Conservation (phyloP, 1,140 invertebrate species). For the Oreohelix idahoensis region DNA sequence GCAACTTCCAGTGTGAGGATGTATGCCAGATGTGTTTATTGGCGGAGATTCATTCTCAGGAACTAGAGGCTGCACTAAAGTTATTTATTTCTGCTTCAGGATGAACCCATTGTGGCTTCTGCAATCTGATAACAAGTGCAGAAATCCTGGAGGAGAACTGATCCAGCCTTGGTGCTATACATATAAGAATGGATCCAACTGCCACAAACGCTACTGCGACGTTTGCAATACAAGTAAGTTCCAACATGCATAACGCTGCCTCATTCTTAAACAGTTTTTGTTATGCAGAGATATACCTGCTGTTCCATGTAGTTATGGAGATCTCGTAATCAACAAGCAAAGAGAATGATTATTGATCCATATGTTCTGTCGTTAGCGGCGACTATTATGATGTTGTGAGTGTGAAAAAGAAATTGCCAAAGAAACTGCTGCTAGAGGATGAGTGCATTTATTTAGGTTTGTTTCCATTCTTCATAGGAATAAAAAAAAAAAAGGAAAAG, state of each 20-base stretch:
- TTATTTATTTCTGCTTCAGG: neutral
- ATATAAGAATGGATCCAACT: constrained; percentile 13
- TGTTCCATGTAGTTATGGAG: neutral
- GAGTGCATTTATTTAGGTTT: no score
- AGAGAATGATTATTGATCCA: neutral
- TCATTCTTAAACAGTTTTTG: neutral
- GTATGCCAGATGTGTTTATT: no score
- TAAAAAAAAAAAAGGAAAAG: no score
- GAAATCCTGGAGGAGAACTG: neutral
- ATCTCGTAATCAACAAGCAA: neutral
- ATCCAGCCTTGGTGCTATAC: constrained; percentile 22
- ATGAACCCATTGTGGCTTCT: neutral
- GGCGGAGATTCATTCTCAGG: no score
- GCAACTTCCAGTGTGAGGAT: no score
- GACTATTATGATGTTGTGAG: no score
- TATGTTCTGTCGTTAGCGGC: no score
- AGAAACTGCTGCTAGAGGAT: no score
- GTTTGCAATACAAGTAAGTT: constrained; percentile 14
- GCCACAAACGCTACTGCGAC: constrained; percentile 18
- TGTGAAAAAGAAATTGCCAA: no score
- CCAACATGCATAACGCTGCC: no score
- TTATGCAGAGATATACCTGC: neutral
- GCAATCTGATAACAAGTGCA: neutral
- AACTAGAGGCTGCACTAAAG: no score
- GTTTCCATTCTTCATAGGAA: no score